These are phyloP conservation scores for Teleiodes luculella DNA, from an alignment of 2,888 invertebrate genomes.

Conservation along the genomic window DNA sequence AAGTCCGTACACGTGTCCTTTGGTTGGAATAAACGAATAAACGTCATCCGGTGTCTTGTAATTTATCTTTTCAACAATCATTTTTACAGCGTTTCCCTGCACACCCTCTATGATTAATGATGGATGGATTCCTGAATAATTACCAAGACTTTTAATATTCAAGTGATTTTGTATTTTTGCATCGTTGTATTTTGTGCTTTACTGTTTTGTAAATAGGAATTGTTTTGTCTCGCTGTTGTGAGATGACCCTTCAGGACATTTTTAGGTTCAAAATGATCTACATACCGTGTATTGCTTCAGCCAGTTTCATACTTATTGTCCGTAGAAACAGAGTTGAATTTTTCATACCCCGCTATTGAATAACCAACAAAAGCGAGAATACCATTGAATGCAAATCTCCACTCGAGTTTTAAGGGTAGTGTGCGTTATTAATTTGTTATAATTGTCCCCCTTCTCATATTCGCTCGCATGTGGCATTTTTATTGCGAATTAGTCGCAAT, in stretches of 20 bases:
- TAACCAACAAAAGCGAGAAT: conserved; percentile 64
- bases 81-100: conserved; percentile 72
- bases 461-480: conserved; percentile 77
- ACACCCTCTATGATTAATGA: conserved; percentile 76
- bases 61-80: conserved; percentile 77
- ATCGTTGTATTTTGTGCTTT: conserved; percentile 36
- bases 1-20: conserved; percentile 42
- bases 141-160: conserved; percentile 79
- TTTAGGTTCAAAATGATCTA: conserved; percentile 37
- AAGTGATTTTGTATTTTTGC: conserved; percentile 59
- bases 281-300: conserved; percentile 15
- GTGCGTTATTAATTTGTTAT: conserved; percentile 77
- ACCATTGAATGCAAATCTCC: conserved; percentile 75
- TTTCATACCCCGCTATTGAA: conserved; percentile 30
- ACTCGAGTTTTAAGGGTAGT: conserved; percentile 77
- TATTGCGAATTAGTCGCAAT: conserved; percentile 77
- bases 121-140: conserved; percentile 79
- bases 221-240: conserved; percentile 35
- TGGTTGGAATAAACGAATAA: conserved; percentile 62
- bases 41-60: conserved; percentile 66
- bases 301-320: conserved; percentile 23
- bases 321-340: conserved; percentile 26
- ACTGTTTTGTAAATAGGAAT: conserved; percentile 34
- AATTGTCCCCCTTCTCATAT: conserved; percentile 71
- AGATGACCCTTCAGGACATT: conserved; percentile 66